Percentiles rank a stretch among this genome's conserved stretches.
Conservation (phyloP, 2,797 vertebrate genomes). For the Tenualosa ilisha region DNA sequence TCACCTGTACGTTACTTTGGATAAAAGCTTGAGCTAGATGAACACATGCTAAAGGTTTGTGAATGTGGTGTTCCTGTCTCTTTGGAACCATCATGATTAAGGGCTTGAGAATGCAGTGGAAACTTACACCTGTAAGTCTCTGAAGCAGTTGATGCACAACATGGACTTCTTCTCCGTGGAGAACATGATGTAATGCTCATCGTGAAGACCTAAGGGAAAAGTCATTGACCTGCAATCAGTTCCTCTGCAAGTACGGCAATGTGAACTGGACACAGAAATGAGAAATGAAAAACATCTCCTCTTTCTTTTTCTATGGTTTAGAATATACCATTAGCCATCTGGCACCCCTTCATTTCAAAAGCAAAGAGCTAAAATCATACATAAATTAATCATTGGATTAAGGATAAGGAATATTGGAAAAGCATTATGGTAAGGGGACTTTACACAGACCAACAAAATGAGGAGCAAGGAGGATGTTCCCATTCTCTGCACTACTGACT, state of each 20-base stretch:
- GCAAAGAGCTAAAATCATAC: not conserved
- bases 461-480: not conserved
- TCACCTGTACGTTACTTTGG: too few species aligned
- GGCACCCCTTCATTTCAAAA: not conserved
- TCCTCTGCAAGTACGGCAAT: not conserved
- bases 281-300: not conserved
- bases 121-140: constrained; percentile 93
- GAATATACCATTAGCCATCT: not conserved
- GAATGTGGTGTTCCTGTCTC: not conserved
- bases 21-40: too few species aligned
- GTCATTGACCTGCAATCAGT: not conserved
- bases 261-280: not conserved
- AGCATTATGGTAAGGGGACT: not conserved
- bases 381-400: not conserved
- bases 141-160: constrained; percentile 96
- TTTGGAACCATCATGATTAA: not conserved
- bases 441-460: not conserved
- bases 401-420: not conserved
- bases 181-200: constrained; percentile 93
- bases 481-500: not conserved
- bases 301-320: not conserved
- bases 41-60: too few species aligned
- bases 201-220: constrained; percentile 80
- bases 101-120: not conserved
- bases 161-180: constrained; percentile 93